These are phyloP conservation scores for Tolypeutes matacus DNA, from an alignment of 2,797 vertebrate genomes.

Conservation along the genomic window DNA sequence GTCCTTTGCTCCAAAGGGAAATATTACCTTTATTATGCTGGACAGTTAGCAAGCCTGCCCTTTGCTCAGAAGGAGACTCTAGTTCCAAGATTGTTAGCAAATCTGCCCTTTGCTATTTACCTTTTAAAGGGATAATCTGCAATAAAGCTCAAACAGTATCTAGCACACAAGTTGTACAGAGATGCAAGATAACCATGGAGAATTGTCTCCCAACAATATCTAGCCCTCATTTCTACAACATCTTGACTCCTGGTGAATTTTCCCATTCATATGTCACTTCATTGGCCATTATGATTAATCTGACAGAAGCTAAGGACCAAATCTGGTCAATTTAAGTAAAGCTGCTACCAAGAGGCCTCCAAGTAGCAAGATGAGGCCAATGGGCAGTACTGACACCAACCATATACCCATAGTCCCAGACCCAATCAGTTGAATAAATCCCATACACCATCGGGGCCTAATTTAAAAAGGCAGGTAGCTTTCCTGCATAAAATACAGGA, in stretches of 20 bases:
- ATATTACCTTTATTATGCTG: background rate
- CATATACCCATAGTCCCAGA: background rate
- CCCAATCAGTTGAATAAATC: background rate
- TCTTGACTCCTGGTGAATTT: constrained; percentile 29
- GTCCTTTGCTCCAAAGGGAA: background rate
- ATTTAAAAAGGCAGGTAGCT: background rate
- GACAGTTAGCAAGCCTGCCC: background rate
- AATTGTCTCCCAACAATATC: background rate
- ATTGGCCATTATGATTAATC: background rate
- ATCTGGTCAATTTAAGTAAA: constrained; percentile 34
- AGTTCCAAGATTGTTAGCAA: background rate
- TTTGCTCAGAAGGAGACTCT: background rate
- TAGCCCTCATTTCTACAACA: background rate
- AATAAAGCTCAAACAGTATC: background rate
- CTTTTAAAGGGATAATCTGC: background rate
- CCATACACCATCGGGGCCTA: background rate
- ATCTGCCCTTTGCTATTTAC: background rate
- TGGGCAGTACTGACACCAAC: background rate
- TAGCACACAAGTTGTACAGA: background rate
- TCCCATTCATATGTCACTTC: background rate
- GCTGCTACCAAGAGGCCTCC: background rate
- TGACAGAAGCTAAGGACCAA: background rate
- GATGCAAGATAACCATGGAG: background rate
- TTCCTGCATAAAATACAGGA: background rate
- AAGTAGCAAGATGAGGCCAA: background rate